Evolutionary conservation across 2,113 vertebrate genomes (phyloP), one percentile per base, ranked within the genome.

Genomic region (Sylvicapra grimmia): DNA sequence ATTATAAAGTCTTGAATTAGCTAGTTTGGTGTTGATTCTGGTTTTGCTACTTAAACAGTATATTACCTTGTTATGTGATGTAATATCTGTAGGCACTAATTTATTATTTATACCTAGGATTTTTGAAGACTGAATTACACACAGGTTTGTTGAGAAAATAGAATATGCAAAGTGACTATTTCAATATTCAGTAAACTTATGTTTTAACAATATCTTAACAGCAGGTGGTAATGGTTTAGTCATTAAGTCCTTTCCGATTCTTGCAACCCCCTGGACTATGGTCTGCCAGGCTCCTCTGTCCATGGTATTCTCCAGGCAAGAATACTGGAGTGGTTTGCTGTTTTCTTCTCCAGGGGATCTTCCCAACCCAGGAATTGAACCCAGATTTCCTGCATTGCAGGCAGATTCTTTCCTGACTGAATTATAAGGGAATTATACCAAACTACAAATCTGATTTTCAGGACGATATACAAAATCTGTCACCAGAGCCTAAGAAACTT

Each of bases 121-220:
- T 65, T 87, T 85, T 80, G 29, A 82, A 16, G n/a, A 25, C 29
- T 47, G 75, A 31, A 53, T 49, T 29, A 47, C 4, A 89, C 3
- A 56, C 33, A 53, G 3, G 0, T 65, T 56, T 59, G 23, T 31
- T 61, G 40, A 54, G 10, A 49, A 94, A 93, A 36, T 19, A 33
- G 12, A n/a, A 36, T 23, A 14, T 59, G 1, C 18, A 85, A 85
- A 80, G 36, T 90, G 72, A 77, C 6, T 53, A 77, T 68, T 89
- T 88, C 18, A 44, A 8, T 56, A 90, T n/a, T 87, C 25, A 84
- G 19, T 93, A 59, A n/a, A 90, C 10, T 58, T 90, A 61, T 63
- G 0, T 72, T 61, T 86, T 29, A 96, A 87, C 61, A 63, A 40
- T 51, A 49, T 40, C 58, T 89, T 94, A 89, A 83, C 86, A 56